Base-by-base conservation (phyloP, 2,888 invertebrate species). In the Amphipoea lucens region DNA sequence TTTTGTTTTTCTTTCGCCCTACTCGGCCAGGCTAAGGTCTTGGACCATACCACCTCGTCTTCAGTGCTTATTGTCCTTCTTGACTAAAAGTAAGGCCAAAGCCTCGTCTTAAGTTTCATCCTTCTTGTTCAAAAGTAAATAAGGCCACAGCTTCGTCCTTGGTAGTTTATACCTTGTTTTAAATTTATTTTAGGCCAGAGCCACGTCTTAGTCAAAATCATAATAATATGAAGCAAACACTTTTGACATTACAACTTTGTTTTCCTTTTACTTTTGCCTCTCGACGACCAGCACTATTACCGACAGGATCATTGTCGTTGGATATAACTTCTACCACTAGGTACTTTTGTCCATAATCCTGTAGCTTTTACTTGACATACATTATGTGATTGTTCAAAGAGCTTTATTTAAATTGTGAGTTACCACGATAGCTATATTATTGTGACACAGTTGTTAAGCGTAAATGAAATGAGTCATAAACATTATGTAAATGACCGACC, bases 401-500 rank as follows among this genome's bases (percentile, higher is more conserved):
- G 63, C 54, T 79, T 79, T 79, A 69, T 69, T 63, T 36, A 60
- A 83, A 81, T 80, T 62, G 54, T 57, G 57, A 69, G 29, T 57
- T 81, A 83, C 20, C 57, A 48, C 69, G 42, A 14, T 45, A 65
- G 42, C 65, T 60, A 12, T 36, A 75, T 69, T 69, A 81, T 81
- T 81, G 60, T 83, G 78, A 66, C 78, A 77, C 83, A 70, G 51
- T 77, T 69, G 51, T 42, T 51, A 78, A 1, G 51, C 69, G 42
- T 78, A 66, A 70, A 81, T 81, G 66, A 69, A 83, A 81, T 83
- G 60, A 70, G 45, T 23, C 81, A 60, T 81, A 78, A 70, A 78
- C 78, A 81, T 81, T 70, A 83, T 63, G 79, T 68, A 84, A 84
- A 81, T 71, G 74, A 4, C 69, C 60, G 48, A 51, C 78, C 78